Evolutionary conservation across 1,140 invertebrate species (phyloP).

Genomic region (Parasteatoda tepidariorum): DNA sequence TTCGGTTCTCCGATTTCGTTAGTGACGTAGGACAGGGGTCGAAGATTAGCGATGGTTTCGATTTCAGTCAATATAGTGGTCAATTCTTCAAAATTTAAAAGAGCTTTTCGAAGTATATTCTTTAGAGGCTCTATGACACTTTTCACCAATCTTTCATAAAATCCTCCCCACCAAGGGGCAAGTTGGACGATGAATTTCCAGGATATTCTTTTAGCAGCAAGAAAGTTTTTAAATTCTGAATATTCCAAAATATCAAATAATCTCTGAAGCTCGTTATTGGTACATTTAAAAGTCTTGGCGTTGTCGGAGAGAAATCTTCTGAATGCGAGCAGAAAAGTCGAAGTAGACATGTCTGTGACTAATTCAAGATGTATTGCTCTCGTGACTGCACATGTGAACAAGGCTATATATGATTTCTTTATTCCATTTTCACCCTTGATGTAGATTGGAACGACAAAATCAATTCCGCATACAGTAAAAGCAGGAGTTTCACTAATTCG

Average conservation of each 20-base stretch:
- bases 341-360: constrained; percentile 66
- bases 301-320: constrained; percentile 66
- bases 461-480: constrained; percentile 67
- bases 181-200: constrained; percentile 10
- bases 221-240: not conserved
- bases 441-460: constrained; percentile 70
- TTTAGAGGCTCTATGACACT: not conserved
- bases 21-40: not conserved
- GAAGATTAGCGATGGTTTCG: not conserved
- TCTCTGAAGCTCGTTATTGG: not conserved
- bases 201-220: not conserved
- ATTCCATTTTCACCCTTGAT: constrained; percentile 60
- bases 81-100: constrained; percentile 2
- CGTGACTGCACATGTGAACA: constrained; percentile 67
- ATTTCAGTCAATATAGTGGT: not conserved
- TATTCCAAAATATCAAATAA: not conserved
- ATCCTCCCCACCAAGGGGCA: constrained; percentile 17
- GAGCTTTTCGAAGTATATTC: not conserved
- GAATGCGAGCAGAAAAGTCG: constrained; percentile 67
- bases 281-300: constrained; percentile 33
- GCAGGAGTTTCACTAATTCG: constrained; percentile 46
- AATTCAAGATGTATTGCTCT: constrained; percentile 70
- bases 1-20: not conserved
- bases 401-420: constrained; percentile 68
- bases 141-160: not conserved